Evolutionary conservation across 2,888 invertebrate genomes (phyloP).

Genomic region (Thera obeliscata): DNA sequence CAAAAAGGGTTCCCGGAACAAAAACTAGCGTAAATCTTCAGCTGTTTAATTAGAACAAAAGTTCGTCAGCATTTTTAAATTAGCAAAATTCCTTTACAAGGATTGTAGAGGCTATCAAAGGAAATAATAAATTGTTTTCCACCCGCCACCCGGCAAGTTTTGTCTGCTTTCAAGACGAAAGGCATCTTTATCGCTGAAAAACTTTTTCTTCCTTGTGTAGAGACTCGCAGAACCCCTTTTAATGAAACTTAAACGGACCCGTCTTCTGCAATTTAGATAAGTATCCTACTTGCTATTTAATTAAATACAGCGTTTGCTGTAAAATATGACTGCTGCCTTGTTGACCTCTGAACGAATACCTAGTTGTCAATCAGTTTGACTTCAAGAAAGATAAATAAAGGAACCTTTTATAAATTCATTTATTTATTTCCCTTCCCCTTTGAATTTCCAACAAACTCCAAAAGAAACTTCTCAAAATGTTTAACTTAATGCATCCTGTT

Average conservation of each 20-base stretch:
- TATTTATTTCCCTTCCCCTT: too few relatives aligned
- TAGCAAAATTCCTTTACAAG: constrained; percentile 58
- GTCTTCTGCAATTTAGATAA: constrained; percentile 71
- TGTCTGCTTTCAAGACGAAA: constrained; percentile 68
- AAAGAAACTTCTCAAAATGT: constrained; percentile 16
- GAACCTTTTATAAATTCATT: background rate
- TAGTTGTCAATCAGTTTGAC: background rate
- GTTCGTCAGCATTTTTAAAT: constrained; percentile 53
- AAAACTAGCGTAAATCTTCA: constrained; percentile 44
- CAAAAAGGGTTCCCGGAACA: constrained; percentile 31
- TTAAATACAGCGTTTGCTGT: constrained; percentile 57
- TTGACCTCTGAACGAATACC: background rate
- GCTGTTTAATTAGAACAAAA: constrained; percentile 46
- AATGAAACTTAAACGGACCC: constrained; percentile 75
- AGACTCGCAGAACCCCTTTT: constrained; percentile 66
- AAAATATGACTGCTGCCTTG: constrained; percentile 27
- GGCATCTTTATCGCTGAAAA: constrained; percentile 76
- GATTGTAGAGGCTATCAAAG: constrained; percentile 59
- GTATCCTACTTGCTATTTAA: constrained; percentile 64
- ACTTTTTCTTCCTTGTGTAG: constrained; percentile 73
- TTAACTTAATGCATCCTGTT: constrained; percentile 25
- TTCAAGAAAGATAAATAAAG: background rate
- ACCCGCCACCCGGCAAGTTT: constrained; percentile 65
- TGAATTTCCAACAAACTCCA: constrained; percentile 1
- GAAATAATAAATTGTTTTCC: constrained; percentile 70